These are phyloP conservation scores for Lates japonicus DNA, from an alignment of 2,797 vertebrate species.

Conservation along the genomic window DNA sequence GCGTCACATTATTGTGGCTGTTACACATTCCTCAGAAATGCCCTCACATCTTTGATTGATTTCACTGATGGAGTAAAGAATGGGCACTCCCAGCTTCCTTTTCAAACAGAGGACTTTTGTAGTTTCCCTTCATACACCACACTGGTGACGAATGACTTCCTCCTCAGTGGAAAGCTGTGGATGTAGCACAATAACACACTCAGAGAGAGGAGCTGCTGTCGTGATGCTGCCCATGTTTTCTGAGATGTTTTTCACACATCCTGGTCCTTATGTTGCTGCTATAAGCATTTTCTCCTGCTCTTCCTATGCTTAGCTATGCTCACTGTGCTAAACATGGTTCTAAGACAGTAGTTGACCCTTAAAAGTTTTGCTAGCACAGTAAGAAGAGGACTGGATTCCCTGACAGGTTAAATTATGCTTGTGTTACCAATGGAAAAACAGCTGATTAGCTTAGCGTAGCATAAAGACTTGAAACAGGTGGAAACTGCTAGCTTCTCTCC, in stretches of 20 bases:
- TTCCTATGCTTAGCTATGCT: not conserved
- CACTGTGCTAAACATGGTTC: not conserved
- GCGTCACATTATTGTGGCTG: slow-evolving; percentile 27
- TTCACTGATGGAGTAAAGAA: slow-evolving; percentile 14
- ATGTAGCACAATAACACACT: not conserved
- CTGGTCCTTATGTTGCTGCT: not conserved
- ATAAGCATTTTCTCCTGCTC: not conserved
- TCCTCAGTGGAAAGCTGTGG: slow-evolving; percentile 14
- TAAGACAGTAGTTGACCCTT: not conserved
- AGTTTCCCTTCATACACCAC: not conserved
- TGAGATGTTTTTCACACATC: not conserved
- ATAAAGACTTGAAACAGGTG: not conserved
- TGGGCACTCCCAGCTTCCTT: not conserved
- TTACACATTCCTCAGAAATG: not conserved
- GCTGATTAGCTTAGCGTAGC: not conserved
- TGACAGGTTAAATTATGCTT: no score
- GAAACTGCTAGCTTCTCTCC: no score
- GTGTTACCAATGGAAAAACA: no score
- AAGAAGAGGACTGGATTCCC: no score
- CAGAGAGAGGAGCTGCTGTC: not conserved
- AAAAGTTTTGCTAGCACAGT: no score
- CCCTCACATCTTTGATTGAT: slow-evolving; percentile 17
- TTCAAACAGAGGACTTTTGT: not conserved
- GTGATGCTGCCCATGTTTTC: not conserved
- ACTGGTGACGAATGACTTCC: slow-evolving; percentile 17